Evolutionary conservation across 2,797 vertebrate species (phyloP).

Genomic region (Hydrophis major): DNA sequence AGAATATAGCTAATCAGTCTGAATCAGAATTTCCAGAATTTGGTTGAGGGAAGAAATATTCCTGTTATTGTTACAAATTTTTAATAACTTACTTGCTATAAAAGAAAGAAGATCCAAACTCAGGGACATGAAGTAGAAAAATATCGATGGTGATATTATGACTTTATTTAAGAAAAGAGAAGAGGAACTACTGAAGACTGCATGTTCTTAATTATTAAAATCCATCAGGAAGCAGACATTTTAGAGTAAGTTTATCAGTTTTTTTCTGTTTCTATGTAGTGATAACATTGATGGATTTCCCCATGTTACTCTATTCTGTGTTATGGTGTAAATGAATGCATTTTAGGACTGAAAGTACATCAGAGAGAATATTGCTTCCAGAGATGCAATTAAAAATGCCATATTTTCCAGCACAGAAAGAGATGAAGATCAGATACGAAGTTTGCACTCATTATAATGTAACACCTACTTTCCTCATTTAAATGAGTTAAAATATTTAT

Average conservation of each 20-base stretch:
- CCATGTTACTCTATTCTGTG: neutral
- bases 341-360: constrained; percentile 2
- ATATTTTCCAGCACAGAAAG: constrained; percentile 24
- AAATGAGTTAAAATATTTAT: constrained; percentile 11
- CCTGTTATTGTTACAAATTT: constrained; percentile 17
- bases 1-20: constrained; percentile 48
- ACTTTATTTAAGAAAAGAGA: constrained; percentile 53
- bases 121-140: constrained; percentile 43
- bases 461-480: neutral
- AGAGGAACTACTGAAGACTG: constrained; percentile 36
- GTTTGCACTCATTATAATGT: constrained; percentile 26
- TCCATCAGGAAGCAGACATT: constrained; percentile 26
- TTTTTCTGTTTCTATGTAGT: constrained; percentile 9
- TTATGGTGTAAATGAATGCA: neutral
- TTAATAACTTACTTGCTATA: neutral
- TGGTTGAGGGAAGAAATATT: constrained; percentile 38
- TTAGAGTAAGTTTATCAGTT: neutral
- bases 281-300: constrained; percentile 15
- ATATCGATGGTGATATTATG: constrained; percentile 8
- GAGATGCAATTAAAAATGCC: constrained; percentile 26
- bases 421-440: constrained; percentile 30
- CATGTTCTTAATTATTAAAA: constrained; percentile 24
- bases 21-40: constrained; percentile 28
- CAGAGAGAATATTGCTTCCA: constrained; percentile 20
- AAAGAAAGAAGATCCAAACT: constrained; percentile 34